Evolutionary conservation across 2,113 vertebrate genomes (phyloP).

Genomic region (Crypturellus undulatus): DNA sequence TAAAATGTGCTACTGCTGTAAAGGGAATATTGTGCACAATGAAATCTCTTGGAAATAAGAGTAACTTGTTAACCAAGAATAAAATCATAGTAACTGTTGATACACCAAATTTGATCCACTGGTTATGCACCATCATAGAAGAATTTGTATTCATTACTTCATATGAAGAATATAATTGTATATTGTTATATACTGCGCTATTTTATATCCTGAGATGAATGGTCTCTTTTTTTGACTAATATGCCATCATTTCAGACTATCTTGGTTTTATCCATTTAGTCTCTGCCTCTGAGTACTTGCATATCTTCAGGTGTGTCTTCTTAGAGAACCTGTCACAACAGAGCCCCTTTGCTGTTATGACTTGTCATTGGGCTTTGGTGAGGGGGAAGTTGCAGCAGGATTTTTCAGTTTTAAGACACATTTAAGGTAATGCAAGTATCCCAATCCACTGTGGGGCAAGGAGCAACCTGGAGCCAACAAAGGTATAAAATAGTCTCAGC

Average conservation of each 20-base stretch:
- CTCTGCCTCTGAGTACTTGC: neutral
- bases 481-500: neutral
- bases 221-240: neutral
- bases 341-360: neutral
- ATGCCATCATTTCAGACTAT: neutral
- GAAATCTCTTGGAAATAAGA: fast-evolving
- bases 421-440: neutral
- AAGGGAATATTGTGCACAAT: neutral
- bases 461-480: neutral
- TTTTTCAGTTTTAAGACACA: too few relatives aligned
- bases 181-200: neutral
- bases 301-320: neutral
- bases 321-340: neutral
- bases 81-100: neutral
- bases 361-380: too few relatives aligned
- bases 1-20: neutral
- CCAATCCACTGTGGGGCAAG: neutral
- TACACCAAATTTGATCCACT: neutral
- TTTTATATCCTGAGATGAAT: neutral
- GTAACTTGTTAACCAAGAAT: neutral
- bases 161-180: neutral
- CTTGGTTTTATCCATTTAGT: neutral
- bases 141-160: neutral
- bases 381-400: neutral
- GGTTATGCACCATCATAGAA: neutral